phyloP scores from a whole-genome alignment of 2,113 vertebrate species.

The Nothoprocta pentlandii region DNA sequence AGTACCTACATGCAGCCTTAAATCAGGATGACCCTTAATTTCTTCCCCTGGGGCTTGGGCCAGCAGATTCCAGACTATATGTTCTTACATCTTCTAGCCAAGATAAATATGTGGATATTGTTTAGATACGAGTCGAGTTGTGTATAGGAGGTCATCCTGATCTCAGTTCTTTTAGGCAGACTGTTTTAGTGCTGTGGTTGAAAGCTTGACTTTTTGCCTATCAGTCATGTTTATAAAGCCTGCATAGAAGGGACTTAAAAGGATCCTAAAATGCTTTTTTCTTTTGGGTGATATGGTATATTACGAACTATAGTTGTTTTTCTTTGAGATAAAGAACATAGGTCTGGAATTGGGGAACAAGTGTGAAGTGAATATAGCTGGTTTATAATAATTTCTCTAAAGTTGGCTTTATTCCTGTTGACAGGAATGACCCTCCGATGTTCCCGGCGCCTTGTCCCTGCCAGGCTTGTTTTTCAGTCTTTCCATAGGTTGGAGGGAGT shows the following conservation, averaged over 20 bases:
- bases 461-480: neutral
- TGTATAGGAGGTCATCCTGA: neutral
- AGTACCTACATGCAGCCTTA: neutral
- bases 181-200: neutral
- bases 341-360: constrained; percentile 6
- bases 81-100: neutral
- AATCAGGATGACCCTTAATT: neutral
- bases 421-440: neutral
- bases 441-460: constrained; percentile 13
- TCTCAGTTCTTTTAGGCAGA: neutral
- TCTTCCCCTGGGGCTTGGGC: neutral
- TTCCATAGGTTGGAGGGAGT: neutral
- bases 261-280: neutral
- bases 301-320: constrained; percentile 26
- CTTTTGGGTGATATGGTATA: neutral
- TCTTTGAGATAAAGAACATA: neutral
- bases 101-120: neutral
- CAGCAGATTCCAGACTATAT: neutral
- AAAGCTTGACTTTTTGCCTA: neutral
- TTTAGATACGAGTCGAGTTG: neutral
- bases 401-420: neutral
- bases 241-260: neutral
- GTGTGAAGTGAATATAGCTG: neutral
- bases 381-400: constrained; percentile 1
- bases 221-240: neutral